Evolutionary conservation across 1,140 invertebrate genomes (phyloP), one percentile per base, ranked within the genome.

Genomic region (Acromyrmex charruanus): DNA sequence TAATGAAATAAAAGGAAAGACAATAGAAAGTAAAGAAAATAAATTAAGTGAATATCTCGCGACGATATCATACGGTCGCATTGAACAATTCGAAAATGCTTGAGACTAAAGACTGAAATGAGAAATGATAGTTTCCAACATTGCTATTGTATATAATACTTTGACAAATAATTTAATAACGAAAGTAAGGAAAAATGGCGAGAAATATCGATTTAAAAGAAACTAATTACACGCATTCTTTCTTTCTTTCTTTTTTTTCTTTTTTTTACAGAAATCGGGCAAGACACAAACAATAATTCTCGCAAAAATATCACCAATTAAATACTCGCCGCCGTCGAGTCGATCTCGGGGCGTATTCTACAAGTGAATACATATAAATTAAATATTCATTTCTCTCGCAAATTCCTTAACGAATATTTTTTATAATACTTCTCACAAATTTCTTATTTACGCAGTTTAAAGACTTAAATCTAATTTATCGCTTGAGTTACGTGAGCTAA

Each of bases 401-500:
- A 66, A 39, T 80, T 39, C 28, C 61, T 80, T 80, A 80, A 59
- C 35, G 1, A 71, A 31, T 61, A 39, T 35, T 31, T 21, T 72
- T n/a, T 69, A 44, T 72, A 81, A 69, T 81, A 68, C 49, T 79
- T 28, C 25, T 82, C 66, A 71, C 18, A 53, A 55, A 35, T 72
- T 72, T 25, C 39, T 82, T 59, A 49, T 12, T 53, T 80, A 81
- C 61, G 39, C 44, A 25, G 55, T 77, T 77, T 69, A 80, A 69
- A 55, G 35, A 58, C 39, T 59, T 84, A 86, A 71, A 63, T 28
- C 65, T 69, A 86, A 44, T 80, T 80, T 65, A 77, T 81, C 74
- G 44, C 74, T 77, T 79, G 80, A 87, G 39, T 82, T 85, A 90
- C 87, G 51, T 88, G 85, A 88, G 87, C 90, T 91, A 90, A 91